Percentiles rank a stretch among this genome's conserved stretches.
These are phyloP conservation scores for Rhinella marina DNA, from an alignment of 2,797 vertebrate genomes.

Conservation along the genomic window DNA sequence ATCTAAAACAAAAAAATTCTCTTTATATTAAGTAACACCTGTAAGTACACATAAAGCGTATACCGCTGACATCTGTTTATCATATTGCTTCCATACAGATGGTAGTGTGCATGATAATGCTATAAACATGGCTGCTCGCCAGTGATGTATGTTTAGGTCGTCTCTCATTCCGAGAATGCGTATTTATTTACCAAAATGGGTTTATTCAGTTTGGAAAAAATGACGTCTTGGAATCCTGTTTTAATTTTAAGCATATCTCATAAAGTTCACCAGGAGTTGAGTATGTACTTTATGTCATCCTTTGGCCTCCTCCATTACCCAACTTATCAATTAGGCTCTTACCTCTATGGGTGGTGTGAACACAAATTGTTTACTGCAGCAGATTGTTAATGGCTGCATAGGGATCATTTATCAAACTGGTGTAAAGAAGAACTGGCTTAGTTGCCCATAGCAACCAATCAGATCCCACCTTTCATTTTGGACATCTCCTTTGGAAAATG, in stretches of 20 bases:
- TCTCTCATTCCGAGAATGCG: constrained; percentile 21
- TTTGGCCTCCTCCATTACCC: not conserved
- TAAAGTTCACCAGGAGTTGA: not conserved
- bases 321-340: not conserved
- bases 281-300: not conserved
- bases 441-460: no score
- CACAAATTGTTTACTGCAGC: no score
- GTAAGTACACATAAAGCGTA: not conserved
- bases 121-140: constrained; percentile 16
- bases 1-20: no score
- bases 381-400: no score
- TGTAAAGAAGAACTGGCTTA: no score
- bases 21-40: no score
- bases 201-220: constrained; percentile 35
- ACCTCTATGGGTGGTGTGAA: not conserved
- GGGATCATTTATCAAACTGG: no score
- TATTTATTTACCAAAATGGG: constrained; percentile 18
- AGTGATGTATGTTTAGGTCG: constrained; percentile 16
- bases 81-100: not conserved
- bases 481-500: no score
- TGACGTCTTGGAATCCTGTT: not conserved
- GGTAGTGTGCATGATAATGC: not conserved
- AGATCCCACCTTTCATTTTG: no score
- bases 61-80: not conserved
- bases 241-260: not conserved